Evolutionary conservation across 2,888 invertebrate species (phyloP), one percentile per base, ranked within the genome.

Genomic region (Drosophila yooni): DNA sequence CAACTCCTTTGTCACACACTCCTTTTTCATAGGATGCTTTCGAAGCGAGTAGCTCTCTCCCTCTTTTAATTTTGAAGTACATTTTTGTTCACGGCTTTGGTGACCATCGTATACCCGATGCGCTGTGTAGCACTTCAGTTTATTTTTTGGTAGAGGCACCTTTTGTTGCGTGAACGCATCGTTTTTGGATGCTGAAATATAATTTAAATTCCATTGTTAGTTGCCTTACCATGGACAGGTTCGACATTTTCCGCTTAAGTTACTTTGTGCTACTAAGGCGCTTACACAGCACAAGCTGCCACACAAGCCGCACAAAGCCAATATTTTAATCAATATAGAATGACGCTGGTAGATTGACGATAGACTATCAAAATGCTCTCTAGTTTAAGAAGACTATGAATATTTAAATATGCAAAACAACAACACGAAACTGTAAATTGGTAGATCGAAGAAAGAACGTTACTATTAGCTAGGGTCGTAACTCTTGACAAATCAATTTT

Each of bases 211-310:
- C 66, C 76, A 64, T 82, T 82, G 73, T 65, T 60, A 54, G 21
- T 53, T 56, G 48, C 34, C 60, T 60, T 43, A 29, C 54, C 31
- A 25, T 34, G 3, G 38, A 51, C 40, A 57, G 34, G 69, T 65
- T 76, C 70, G 69, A 76, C 72, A 79, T 74, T 82, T 73, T 74
- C 52, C 50, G 72, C 76, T 82, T 76, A 79, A 82, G 74, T 82
- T 76, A 76, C 74, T 82, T 82, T 70, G 65, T 56, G 58, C 63
- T 62, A 43, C 48, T 72, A 79, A 81, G 79, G 71, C 63, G 73
- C 79, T 81, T 74, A 74, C 58, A 64, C 56, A 54, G 64, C 63
- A 62, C 56, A 66, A 70, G 56, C 62, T 52, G 33, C 43, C 64
- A 56, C 64, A 56, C 59, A 51, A 59, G 51, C 27, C 61, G 48